Base-by-base conservation (phyloP, 2,113 vertebrate genomes). In the Physeter macrocephalus region DNA sequence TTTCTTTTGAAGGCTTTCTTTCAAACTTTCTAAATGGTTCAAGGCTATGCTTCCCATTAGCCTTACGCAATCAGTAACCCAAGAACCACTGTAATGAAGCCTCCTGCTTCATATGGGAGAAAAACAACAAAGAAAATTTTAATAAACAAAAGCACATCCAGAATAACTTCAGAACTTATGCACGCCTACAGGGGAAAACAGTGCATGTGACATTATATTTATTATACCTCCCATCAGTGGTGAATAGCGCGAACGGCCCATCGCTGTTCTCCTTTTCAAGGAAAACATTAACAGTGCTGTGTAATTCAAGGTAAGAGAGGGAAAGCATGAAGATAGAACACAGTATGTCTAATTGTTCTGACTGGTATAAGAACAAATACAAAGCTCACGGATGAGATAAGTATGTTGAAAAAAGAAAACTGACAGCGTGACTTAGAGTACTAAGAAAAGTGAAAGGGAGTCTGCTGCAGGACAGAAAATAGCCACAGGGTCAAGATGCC, bases 281-380 rank as follows among this genome's bases (percentile, higher is more conserved):
- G 88, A 93, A 97, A 94, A 82, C 52, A 93, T 43, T 39, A 88
- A 52, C 66, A 88, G 52, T 36, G 52, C 85, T 41, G 15, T 17
- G 25, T 31, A 91, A 78, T 89, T 94, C 77, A 72, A 97, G 86
- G 88, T 46, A 91, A 62, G 72, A 81, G 52, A 97, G 13, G 78
- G 71, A 88, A 85, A 93, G 75, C 46, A 23, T 11, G 41, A 95
- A 88, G 88, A 41, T 29, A 80, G 82, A 93, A 82, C 52, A 95
- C 61, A 95, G 43, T 84, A 61, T 86, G 83, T 85, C 84, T 96
- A 86, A 95, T 43, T 93, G 88, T 93, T 93, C 89, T 93, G 36
- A 95, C 69, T 29, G 6, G 71, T 69, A 21, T 39, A 93, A 94
- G 81, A 94, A 96, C 82, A 91, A 95, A 95, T 52, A 89, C 57